Evolutionary conservation across 2,113 vertebrate genomes (phyloP), one percentile per base, ranked within the genome.

Genomic region (Excalfactoria chinensis): DNA sequence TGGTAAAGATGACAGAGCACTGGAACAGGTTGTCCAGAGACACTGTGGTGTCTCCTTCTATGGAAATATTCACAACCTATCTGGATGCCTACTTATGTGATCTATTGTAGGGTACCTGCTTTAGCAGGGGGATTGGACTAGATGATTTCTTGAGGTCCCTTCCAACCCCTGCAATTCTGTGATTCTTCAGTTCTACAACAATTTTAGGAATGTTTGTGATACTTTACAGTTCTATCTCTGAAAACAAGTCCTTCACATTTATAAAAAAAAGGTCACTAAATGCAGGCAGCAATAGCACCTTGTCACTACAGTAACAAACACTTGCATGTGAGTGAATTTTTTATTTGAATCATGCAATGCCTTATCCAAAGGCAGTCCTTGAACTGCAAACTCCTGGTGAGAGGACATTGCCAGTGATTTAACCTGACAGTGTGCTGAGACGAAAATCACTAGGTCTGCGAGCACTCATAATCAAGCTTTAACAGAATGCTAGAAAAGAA

Each of bases 401-500:
- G 84, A 95, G 40, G 86, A 93, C 91, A 77, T 55, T 60, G 71
- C 72, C 30, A 46, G 71, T 84, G 93, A 96, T 91, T 82, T 82
- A 92, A 91, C 93, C 90, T 95, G 95, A 94, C 95, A 86, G 76
- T 35, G 88, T 79, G 83, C 64, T 91, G 73, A 86, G 83, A 74
- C 49, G 74, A 88, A 88, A 91, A 95, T 88, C 72, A 32, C 91
- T 53, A 37, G 51, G 40, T 84, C 90, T 81, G 35, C 0, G 0
- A 75, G 70, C 44, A 19, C 56, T 79, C 58, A 20, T 66, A 55
- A 86, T 70, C 89, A 70, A 60, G 34, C 79, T 72, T 60, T 62
- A 51, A 89, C 90, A 84, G 64, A 83, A 51, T 20, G n/a, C 70
- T 79, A 83, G 46, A 91, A 88, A 90, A 92, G 88, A 92, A 84